phyloP scores from a whole-genome alignment of 1,140 invertebrate genomes.

The Drosophila teissieri region DNA sequence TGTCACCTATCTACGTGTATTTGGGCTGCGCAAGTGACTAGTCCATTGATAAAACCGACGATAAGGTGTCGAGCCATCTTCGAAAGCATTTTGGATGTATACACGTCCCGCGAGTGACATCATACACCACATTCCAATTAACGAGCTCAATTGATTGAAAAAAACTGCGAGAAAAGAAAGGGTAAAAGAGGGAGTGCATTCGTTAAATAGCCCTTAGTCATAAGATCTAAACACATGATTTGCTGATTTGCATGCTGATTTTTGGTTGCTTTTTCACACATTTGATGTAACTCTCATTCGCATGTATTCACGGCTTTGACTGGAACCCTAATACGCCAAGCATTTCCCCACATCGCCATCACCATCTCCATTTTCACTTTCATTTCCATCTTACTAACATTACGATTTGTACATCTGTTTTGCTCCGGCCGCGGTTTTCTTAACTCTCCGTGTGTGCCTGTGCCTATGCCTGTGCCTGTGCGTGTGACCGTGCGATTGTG shows the following conservation, averaged over 20 bases:
- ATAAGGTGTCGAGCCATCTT: constrained; percentile 49
- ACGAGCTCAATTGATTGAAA: constrained; percentile 57
- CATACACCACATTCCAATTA: constrained; percentile 52
- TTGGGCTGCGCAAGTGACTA: constrained; percentile 12
- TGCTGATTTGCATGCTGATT: constrained; percentile 33
- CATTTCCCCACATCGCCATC: constrained; percentile 15
- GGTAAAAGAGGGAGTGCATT: constrained; percentile 5
- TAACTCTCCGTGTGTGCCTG: constrained; percentile 41
- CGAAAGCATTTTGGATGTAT: constrained; percentile 21
- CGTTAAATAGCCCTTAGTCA: constrained; percentile 17
- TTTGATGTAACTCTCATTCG: background rate
- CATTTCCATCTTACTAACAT: constrained; percentile 79
- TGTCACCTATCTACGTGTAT: constrained; percentile 52
- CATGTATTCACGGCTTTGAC: constrained; percentile 20
- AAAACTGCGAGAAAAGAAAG: background rate
- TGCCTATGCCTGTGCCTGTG: constrained; percentile 20
- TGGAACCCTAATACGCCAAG: constrained; percentile 13
- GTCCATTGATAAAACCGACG: constrained; percentile 61
- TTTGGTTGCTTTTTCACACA: constrained; percentile 16
- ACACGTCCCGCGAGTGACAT: constrained; percentile 62
- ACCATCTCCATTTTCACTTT: constrained; percentile 31
- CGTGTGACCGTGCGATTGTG: constrained; percentile 40
- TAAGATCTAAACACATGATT: constrained; percentile 23
- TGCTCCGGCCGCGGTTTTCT: constrained; percentile 31
- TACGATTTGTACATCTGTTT: constrained; percentile 75